Evolutionary conservation across 2,113 vertebrate genomes (phyloP), one percentile per base, ranked within the genome.

Genomic region (Eleginops maclovinus): DNA sequence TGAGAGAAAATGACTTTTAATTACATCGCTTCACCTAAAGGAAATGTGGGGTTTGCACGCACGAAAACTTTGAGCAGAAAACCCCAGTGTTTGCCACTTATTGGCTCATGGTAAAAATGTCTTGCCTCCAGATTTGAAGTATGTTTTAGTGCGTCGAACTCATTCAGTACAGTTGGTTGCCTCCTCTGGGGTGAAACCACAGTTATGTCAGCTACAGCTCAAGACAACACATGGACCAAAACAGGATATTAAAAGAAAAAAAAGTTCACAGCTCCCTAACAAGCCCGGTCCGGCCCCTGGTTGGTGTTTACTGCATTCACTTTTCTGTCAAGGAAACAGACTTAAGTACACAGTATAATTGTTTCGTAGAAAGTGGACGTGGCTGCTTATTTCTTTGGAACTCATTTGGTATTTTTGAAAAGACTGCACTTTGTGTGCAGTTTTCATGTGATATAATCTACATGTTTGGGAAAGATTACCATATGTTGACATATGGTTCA

Each of bases 191-290:
- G 72, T 80, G 82, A 89, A 90, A 91, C 88, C 89, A 86, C 86
- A 91, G 85, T 74, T 88, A 87, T 90, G 88, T 81, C 72, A 86
- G 84, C 71, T 85, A 66, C 75, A 86, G 70, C 89, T 92, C 82
- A 89, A 89, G 83, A 85, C 87, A 89, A 91, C 86, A 79, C 75
- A 62, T 7, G 65, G 83, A 80, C 78, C 82, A 87, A 86, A 92
- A 87, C 85, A 87, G 87, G 82, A 92, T 83, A 84, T 90, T 87
- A 72, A 88, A 88, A 63, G 14, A 50, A 86, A 84, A 89, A 50
- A 50, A 75, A 80, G 75, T 85, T 89, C 70, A 88, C 85, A 83
- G 82, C 82, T 91, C 86, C 70, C 59, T 80, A 80, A 86, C 79
- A 93, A 79, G 82, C 78, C 75, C 28, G 19, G 70, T 83, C 63